Conservation (phyloP, 2,113 vertebrate species). For the Piaya cayana region DNA sequence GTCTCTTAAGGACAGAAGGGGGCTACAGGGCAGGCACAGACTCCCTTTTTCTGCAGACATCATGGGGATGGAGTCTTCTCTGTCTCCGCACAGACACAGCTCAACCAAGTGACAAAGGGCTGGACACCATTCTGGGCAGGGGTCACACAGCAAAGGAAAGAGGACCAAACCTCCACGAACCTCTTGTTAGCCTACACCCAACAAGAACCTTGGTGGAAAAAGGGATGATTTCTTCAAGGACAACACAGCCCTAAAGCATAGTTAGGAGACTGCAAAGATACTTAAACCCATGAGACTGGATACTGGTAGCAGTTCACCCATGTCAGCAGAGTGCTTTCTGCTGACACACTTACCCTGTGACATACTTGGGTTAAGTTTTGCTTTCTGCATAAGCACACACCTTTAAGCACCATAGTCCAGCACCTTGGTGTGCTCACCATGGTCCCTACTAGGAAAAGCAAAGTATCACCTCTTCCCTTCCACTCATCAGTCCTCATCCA, state of each 20-base stretch:
- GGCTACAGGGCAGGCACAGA: background rate
- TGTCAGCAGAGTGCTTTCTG: background rate
- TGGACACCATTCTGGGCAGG: background rate
- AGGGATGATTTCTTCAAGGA: background rate
- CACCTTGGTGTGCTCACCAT: background rate
- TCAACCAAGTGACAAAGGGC: background rate
- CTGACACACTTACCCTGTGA: background rate
- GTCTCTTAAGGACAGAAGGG: background rate
- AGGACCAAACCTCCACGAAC: background rate
- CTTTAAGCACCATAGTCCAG: rapidly evolving
- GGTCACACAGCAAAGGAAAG: background rate
- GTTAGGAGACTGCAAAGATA: background rate
- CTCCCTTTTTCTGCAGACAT: background rate
- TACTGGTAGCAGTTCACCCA: background rate
- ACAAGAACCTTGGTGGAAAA: background rate
- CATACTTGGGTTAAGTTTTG: background rate
- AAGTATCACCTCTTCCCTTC: background rate
- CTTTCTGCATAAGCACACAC: background rate
- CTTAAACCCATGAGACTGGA: background rate
- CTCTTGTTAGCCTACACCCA: background rate
- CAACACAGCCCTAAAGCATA: background rate
- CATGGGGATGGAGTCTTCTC: background rate
- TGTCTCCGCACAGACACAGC: rapidly evolving
- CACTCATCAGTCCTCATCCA: background rate
- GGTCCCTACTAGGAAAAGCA: background rate